Base-by-base conservation (phyloP, 2,113 vertebrate genomes). In the Neomonachus schauinslandi region DNA sequence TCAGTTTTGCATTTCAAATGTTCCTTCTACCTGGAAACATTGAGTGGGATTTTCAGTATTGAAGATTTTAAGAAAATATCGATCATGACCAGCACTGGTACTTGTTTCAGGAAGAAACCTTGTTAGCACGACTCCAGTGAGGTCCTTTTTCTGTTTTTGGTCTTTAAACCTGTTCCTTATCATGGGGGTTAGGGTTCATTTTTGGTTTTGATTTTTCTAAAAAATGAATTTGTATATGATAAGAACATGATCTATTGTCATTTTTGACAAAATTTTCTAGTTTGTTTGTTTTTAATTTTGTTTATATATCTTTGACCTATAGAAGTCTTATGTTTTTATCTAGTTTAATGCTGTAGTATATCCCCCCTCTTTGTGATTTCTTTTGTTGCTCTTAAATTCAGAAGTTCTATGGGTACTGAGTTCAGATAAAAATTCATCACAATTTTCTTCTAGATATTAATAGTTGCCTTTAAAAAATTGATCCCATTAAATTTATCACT, bases 211-310 rank as follows among this genome's bases (percentile, higher is more conserved):
- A 1, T 55, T 49, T 83, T 88, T 87, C 26, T 9, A 94, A 39
- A 36, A 53, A 79, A 33, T 22, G 88, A 26, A 84, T 88, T 82
- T 96, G 59, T 90, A 13, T 57, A 11, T 59, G 39, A 87, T 77
- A 63, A 87, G 46, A 89, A 85, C 3, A 74, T 19, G 42, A 59
- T 76, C 46, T 88, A 16, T 61, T 42, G 46, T 72, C 33, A 79
- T 76, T 74, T 87, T 36, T 77, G 61, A 59, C 42, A 76, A 46
- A 36, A 12, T 22, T 85, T 92, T 63, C 63, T 74, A 65, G n/a
- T 61, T 77, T 39, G 59, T 72, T 91, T 94, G 87, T 12, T 72
- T 92, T 89, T 92, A 42, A 94, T 57, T 95, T 76, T 95, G n/a
- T 81, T 82, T 82, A 36, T 76, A 8, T 4, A 74, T 55, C 59